Evolutionary conservation across 1,140 invertebrate genomes (phyloP).

Genomic region (Trichogramma pretiosum): DNA sequence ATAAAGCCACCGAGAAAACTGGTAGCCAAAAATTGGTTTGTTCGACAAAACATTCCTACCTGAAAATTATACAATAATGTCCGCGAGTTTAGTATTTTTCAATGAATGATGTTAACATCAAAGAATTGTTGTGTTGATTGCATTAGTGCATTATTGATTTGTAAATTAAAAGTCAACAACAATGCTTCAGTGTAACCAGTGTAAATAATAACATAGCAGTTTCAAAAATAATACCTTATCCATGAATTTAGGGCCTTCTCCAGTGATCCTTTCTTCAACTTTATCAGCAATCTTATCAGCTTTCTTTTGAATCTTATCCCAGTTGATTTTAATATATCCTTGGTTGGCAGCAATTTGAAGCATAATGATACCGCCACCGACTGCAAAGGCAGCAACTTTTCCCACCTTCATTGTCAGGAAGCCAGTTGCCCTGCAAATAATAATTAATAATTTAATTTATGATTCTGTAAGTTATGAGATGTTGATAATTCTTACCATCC

Average conservation of each 20-base stretch:
- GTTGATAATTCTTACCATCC: constrained; percentile 69
- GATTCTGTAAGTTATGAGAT: not conserved
- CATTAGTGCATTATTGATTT: not conserved
- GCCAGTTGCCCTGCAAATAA: constrained; percentile 67
- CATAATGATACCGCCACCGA: constrained; percentile 81
- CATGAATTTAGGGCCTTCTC: constrained; percentile 60
- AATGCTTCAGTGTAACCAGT: constrained; percentile 7
- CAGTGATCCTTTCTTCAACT: constrained; percentile 67
- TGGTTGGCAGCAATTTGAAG: constrained; percentile 83
- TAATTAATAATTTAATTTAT: not conserved
- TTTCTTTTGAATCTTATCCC: constrained; percentile 75
- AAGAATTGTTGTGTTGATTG: not conserved
- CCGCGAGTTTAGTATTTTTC: too few species aligned
- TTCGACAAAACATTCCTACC: constrained; percentile 62
- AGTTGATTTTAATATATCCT: constrained; percentile 87
- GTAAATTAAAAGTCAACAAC: constrained; percentile 8
- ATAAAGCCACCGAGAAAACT: constrained; percentile 81
- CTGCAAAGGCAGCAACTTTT: constrained; percentile 76
- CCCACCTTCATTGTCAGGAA: constrained; percentile 86
- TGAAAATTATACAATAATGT: constrained; percentile 50
- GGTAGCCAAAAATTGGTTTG: constrained; percentile 68
- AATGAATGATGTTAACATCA: not conserved
- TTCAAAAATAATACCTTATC: constrained; percentile 69
- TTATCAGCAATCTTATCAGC: constrained; percentile 73
- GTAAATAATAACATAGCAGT: constrained; percentile 7